Evolutionary conservation across 2,113 vertebrate genomes (phyloP), one percentile per base, ranked within the genome.

Genomic region (Megaceryle maxima): DNA sequence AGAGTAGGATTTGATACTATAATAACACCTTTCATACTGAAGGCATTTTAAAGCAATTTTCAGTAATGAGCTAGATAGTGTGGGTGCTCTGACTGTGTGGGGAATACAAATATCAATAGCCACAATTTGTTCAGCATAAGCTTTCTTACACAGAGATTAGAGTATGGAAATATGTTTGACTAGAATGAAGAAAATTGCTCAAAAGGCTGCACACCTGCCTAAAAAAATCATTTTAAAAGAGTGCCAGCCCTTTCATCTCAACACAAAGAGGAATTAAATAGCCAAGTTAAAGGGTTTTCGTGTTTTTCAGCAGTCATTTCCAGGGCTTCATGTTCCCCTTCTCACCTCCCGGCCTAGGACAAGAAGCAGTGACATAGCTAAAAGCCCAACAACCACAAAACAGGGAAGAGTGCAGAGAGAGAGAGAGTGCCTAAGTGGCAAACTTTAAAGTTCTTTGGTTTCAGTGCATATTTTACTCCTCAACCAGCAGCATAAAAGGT

Each of bases 1-100:
- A 29, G 79, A 83, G 82, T 63, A 92, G 56, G 69, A 96, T 88
- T 92, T 95, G 93, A 86, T 95, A 83, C 37, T 86, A 33, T 93
- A 96, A 96, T 95, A 94, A 69, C 60, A 93, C 83, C 90, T 94
- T 96, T 96, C 90, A 83, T 81, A 88, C 24, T 53, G 56, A 93
- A 92, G 50, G 48, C 62, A 89, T 95, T 96, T 89, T 72, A 66
- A 93, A 92, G 90, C 83, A 95, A 92, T 96, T 93, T 93, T 93
- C 76, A 51, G 46, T 94, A 93, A 96, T 94, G 76, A 96, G 51
- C 46, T 88, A 74, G 72, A 74, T 74, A 70, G 46, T 90, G 41
- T 80, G 90, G 82, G 90, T 91, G 55, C 92, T 83, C 15, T 74
- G 59, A 43, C 70, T 94, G n/a, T 37, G 70, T 50, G 56, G 37